These are phyloP conservation scores for Lepidocolaptes lacrymiger DNA, from an alignment of 2,797 vertebrate genomes.

Conservation along the genomic window DNA sequence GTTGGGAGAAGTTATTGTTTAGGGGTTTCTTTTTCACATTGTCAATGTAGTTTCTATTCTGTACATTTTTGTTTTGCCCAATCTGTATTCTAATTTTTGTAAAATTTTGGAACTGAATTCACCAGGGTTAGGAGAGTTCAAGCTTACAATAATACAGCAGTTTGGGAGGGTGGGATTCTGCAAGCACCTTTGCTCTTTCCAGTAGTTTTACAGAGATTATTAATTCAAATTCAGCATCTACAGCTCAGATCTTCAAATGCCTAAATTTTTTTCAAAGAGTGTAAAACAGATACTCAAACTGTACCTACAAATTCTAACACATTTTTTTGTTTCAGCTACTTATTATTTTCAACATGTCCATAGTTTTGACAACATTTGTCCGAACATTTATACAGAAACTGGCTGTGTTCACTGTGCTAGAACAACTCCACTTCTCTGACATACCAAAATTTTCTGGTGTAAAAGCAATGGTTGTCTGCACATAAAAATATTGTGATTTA, in stretches of 20 bases:
- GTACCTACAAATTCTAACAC: neutral
- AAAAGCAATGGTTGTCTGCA: neutral
- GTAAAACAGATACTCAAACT: neutral
- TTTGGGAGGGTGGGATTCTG: neutral
- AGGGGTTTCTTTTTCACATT: neutral
- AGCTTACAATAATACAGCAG: neutral
- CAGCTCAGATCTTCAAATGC: neutral
- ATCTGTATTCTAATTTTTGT: neutral
- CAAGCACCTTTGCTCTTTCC: neutral
- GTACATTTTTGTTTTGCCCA: neutral
- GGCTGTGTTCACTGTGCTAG: neutral
- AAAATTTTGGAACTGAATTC: neutral
- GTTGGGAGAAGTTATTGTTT: neutral
- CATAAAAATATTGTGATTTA: neutral
- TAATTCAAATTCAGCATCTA: neutral
- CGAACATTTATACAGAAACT: neutral
- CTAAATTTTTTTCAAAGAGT: neutral
- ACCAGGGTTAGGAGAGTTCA: neutral
- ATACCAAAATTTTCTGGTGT: neutral
- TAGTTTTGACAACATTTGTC: neutral
- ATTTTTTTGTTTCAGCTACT: neutral
- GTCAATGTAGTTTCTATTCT: neutral
- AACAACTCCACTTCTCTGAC: neutral
- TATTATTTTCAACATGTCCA: neutral
- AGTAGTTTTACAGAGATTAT: neutral